Percentiles rank a stretch among this genome's conserved stretches.
Conservation (phyloP, 35 echinoderm and acorn worm species). For the Stichopus chloronotus region DNA sequence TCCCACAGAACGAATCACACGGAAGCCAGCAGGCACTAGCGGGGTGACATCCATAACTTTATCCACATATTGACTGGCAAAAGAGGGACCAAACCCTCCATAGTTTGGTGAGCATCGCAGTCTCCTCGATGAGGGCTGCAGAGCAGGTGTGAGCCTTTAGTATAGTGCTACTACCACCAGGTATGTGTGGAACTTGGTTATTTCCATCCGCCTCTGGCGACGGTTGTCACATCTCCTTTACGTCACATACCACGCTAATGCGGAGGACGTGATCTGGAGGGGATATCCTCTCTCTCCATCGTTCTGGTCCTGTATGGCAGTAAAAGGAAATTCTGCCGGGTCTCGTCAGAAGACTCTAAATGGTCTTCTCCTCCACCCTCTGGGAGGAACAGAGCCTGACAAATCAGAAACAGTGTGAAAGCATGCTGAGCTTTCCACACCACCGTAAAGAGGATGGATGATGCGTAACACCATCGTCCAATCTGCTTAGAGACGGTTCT, state of each 20-base stretch:
- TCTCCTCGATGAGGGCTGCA: not conserved
- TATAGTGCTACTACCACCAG: not conserved
- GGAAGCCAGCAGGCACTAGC: not conserved
- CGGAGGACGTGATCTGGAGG: not conserved
- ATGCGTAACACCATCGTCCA: too few species aligned
- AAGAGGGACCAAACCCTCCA: not conserved
- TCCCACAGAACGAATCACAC: not conserved
- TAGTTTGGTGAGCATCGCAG: not conserved
- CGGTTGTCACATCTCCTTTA: constrained; percentile 15
- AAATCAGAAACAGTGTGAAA: constrained; percentile 14
- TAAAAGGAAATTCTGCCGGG: not conserved
- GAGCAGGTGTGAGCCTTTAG: constrained; percentile 30
- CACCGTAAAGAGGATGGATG: not conserved
- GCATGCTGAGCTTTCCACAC: constrained; percentile 11
- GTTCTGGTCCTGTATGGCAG: not conserved
- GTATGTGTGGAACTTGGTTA: constrained; percentile 32
- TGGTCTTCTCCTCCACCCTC: not conserved
- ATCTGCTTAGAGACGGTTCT: too few species aligned
- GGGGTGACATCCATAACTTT: not conserved
- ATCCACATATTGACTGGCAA: not conserved
- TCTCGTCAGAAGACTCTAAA: not conserved
- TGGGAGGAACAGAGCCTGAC: not conserved
- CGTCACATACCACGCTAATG: constrained; percentile 1
- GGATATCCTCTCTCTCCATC: not conserved
- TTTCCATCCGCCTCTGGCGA: not conserved